Percentiles rank a stretch among this genome's conserved stretches.
Evolutionary conservation across 2,888 invertebrate species (phyloP).

Genomic region (Junonia oenone): DNA sequence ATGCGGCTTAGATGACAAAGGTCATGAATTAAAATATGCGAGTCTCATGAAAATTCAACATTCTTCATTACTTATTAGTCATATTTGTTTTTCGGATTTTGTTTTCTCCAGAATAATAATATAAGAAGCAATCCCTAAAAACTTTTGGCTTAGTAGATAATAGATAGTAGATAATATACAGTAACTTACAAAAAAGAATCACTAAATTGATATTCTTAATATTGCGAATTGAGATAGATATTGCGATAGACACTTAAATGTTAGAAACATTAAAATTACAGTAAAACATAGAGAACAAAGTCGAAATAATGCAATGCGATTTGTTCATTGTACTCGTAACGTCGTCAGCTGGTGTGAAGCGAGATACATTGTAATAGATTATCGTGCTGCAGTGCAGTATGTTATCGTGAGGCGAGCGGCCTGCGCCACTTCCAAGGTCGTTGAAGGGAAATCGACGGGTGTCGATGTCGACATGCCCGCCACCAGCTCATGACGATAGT

Average conservation of each 20-base stretch:
- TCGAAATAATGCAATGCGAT: not conserved
- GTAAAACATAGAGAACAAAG: not conserved
- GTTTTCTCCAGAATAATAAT: not conserved
- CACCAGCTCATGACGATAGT: slow-evolving; percentile 44
- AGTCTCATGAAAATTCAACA: slow-evolving; percentile 56
- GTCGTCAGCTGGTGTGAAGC: not conserved
- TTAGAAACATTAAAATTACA: not conserved
- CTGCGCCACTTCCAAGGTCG: slow-evolving; percentile 64
- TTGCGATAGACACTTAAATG: not conserved
- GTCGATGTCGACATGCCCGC: slow-evolving; percentile 51
- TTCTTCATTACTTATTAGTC: slow-evolving; percentile 43
- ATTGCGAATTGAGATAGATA: not conserved
- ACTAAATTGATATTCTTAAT: too few relatives aligned
- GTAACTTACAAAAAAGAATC: not conserved
- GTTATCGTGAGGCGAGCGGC: slow-evolving; percentile 51
- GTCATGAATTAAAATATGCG: slow-evolving; percentile 59
- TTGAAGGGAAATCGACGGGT: slow-evolving; percentile 71
- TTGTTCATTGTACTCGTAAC: not conserved
- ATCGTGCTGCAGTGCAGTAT: slow-evolving; percentile 44
- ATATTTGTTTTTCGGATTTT: slow-evolving; percentile 29
- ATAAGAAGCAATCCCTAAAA: not conserved
- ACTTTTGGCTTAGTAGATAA: too few relatives aligned
- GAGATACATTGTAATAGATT: slow-evolving; percentile 36
- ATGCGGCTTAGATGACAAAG: slow-evolving; percentile 54
- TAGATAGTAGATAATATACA: too few relatives aligned